These are phyloP conservation scores for Oreortyx pictus DNA, from an alignment of 2,797 vertebrate species.

Conservation along the genomic window DNA sequence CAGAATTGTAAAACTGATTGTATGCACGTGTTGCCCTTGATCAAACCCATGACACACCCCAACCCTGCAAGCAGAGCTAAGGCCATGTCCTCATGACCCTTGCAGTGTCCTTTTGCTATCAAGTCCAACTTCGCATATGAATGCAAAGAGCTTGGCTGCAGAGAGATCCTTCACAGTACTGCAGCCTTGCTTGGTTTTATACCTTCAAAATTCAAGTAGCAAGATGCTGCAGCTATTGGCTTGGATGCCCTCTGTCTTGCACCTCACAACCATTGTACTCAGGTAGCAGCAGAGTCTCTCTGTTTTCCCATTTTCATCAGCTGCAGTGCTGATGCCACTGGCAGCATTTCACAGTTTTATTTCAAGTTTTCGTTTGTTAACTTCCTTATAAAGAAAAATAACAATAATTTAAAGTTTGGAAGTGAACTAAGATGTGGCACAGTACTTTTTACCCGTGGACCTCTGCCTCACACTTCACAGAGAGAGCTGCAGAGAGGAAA, in stretches of 20 bases:
- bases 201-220: background rate
- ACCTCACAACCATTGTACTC: rapidly evolving
- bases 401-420: background rate
- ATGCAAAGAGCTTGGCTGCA: background rate
- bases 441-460: too few species aligned
- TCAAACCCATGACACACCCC: background rate
- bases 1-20: background rate
- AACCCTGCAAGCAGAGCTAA: background rate
- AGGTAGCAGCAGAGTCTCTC: background rate
- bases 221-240: background rate
- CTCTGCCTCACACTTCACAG: too few species aligned
- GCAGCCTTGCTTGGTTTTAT: background rate
- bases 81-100: background rate
- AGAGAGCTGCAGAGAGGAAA: too few species aligned
- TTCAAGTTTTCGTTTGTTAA: background rate
- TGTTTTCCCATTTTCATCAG: background rate
- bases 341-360: background rate
- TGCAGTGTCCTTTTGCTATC: background rate
- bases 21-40: background rate
- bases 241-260: background rate
- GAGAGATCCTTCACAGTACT: background rate
- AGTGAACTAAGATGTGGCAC: too few species aligned
- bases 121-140: background rate
- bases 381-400: too few species aligned
- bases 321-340: background rate